These are phyloP conservation scores for Drosophila gunungcola DNA, from an alignment of 1,140 invertebrate species.

Conservation along the genomic window DNA sequence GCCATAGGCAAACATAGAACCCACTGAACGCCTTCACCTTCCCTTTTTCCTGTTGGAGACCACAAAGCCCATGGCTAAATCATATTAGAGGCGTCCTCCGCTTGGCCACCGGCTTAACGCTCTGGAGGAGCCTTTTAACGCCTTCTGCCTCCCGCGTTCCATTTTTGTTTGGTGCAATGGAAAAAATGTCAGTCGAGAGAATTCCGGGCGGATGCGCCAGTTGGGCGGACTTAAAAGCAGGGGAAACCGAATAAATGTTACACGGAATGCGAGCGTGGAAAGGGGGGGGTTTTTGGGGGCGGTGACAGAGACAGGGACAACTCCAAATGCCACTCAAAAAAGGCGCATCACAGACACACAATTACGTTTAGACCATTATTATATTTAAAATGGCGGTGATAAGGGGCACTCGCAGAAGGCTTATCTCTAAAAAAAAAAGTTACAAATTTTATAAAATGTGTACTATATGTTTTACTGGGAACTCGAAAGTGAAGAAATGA, in stretches of 20 bases:
- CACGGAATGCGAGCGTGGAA: constrained; percentile 7
- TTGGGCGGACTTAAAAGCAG: constrained; percentile 6
- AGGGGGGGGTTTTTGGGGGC: not conserved
- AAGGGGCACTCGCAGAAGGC: not conserved
- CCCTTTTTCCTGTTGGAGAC: constrained; percentile 25
- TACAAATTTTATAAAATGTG: too few species aligned
- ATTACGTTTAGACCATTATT: constrained; percentile 65
- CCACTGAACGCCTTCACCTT: not conserved
- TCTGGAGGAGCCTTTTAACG: constrained; percentile 27
- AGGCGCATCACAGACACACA: constrained; percentile 33
- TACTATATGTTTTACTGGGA: too few species aligned
- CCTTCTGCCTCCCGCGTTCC: constrained; percentile 14
- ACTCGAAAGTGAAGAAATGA: too few species aligned
- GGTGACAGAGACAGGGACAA: constrained; percentile 1
- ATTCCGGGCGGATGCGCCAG: constrained; percentile 51
- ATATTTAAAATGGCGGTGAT: constrained; percentile 34
- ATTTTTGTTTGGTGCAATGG: constrained; percentile 48
- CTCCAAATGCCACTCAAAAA: constrained; percentile 38
- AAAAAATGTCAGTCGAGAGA: constrained; percentile 72
- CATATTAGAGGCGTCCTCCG: constrained; percentile 48
- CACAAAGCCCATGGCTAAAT: constrained; percentile 58
- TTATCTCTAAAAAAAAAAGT: too few species aligned
- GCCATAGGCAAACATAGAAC: constrained; percentile 35
- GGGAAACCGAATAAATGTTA: constrained; percentile 24
- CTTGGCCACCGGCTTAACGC: constrained; percentile 16